Conservation (phyloP, 2,113 vertebrate genomes). For the Rattus norvegicus region DNA sequence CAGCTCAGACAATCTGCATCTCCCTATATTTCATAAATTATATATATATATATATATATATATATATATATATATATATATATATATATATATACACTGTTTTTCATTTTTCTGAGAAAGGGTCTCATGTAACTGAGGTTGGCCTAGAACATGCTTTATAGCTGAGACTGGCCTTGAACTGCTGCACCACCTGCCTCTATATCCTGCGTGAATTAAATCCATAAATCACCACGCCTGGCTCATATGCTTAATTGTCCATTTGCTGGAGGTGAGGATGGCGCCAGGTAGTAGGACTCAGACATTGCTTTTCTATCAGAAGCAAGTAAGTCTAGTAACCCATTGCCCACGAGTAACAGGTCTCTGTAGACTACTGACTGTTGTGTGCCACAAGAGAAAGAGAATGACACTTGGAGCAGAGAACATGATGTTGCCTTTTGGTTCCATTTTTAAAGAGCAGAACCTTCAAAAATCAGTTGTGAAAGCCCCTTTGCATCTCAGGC, state of each 20-base stretch:
- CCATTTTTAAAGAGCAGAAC: not conserved
- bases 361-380: not conserved
- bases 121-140: not conserved
- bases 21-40: not conserved
- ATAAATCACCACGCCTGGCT: not conserved
- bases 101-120: not conserved
- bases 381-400: not conserved
- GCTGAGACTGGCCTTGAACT: not conserved
- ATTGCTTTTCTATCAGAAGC: not conserved
- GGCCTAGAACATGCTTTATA: not conserved
- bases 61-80: no score
- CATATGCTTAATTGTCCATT: not conserved
- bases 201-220: not conserved
- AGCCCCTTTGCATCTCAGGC: constrained; percentile 46
- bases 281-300: not conserved
- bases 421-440: not conserved
- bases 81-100: not conserved
- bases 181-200: not conserved
- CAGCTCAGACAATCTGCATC: not conserved
- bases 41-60: not conserved
- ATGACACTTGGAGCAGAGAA: not conserved
- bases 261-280: not conserved
- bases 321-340: not conserved
- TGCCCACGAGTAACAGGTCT: not conserved
- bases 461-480: constrained; percentile 60